Percentiles rank a stretch among this genome's conserved stretches.
phyloP scores from a whole-genome alignment of 1,140 invertebrate species.

The Trichonephila clavipes region DNA sequence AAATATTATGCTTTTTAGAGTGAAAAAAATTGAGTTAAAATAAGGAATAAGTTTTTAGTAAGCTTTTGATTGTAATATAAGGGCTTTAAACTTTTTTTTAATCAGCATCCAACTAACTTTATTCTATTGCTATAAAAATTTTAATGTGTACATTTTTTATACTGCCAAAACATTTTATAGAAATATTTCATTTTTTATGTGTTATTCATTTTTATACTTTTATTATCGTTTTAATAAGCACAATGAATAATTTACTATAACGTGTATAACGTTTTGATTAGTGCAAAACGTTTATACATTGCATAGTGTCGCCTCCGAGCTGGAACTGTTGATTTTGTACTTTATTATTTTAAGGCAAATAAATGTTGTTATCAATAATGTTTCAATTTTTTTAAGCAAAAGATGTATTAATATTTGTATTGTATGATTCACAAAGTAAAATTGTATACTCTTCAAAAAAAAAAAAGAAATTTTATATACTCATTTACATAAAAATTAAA shows the following conservation, averaged over 20 bases:
- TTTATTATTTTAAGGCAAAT: background rate
- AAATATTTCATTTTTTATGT: background rate
- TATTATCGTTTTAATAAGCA: conserved; percentile 1
- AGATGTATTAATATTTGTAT: background rate
- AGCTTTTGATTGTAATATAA: too few species aligned
- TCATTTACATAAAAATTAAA: too few species aligned
- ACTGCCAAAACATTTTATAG: conserved; percentile 2
- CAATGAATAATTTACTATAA: background rate
- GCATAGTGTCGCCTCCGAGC: background rate
- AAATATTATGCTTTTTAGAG: too few species aligned
- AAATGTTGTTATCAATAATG: background rate
- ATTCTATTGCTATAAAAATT: background rate
- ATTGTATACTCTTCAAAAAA: too few species aligned
- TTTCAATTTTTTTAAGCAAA: background rate
- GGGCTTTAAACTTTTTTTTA: too few species aligned
- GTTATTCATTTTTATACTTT: background rate
- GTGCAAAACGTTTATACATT: background rate
- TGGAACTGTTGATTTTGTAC: background rate
- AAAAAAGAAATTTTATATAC: too few species aligned
- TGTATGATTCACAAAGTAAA: too few species aligned
- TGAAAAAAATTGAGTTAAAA: too few species aligned
- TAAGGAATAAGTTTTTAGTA: too few species aligned
- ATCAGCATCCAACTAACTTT: too few species aligned
- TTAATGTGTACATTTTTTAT: background rate
- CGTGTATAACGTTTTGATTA: background rate